Percentiles rank a stretch among this genome's conserved stretches.
Conservation (phyloP, 2,113 vertebrate genomes). For the Limanda limanda region DNA sequence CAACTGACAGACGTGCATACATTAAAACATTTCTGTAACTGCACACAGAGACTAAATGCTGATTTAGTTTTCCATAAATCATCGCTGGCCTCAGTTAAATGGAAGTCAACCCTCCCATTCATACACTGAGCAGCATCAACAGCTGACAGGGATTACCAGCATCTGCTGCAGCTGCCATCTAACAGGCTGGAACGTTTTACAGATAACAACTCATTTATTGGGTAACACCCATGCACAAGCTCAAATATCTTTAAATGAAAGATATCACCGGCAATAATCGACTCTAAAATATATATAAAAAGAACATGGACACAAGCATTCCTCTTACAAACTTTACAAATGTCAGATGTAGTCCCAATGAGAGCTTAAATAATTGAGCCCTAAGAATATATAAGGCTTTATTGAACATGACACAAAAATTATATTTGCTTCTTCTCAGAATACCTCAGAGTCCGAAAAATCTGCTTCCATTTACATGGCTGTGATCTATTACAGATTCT, state of each 20-base stretch:
- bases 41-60: background rate
- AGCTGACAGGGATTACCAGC: constrained; percentile 45
- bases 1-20: background rate
- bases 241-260: constrained; percentile 5
- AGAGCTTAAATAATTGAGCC: background rate
- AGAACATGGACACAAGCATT: background rate
- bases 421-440: too few relatives aligned
- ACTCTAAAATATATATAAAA: background rate
- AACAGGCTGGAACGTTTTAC: constrained; percentile 11
- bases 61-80: background rate
- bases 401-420: background rate
- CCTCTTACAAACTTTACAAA: background rate
- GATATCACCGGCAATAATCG: background rate
- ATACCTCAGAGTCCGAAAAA: too few relatives aligned
- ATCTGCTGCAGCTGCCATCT: constrained; percentile 50
- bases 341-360: too few relatives aligned
- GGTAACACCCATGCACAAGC: background rate
- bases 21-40: background rate
- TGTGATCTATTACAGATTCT: too few relatives aligned
- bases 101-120: background rate
- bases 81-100: background rate
- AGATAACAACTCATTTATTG: constrained; percentile 11
- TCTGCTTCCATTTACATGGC: too few relatives aligned
- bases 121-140: constrained; percentile 16
- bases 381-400: background rate